Evolutionary conservation across 2,113 vertebrate genomes (phyloP).

Genomic region (Terrapene triunguis): DNA sequence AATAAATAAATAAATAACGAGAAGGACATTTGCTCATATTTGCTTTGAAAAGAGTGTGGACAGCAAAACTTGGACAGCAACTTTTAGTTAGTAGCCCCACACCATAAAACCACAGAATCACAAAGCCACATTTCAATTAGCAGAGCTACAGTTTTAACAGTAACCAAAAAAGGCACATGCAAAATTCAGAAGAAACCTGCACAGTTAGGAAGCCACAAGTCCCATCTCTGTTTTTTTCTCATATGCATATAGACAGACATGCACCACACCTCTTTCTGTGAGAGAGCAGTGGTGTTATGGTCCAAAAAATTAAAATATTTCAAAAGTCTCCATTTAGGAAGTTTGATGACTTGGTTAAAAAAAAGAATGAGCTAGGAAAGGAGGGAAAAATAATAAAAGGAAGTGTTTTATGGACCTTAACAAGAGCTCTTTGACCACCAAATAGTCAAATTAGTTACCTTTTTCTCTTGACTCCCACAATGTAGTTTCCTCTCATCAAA

Average conservation of each 20-base stretch:
- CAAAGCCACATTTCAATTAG: neutral
- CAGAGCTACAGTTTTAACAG: neutral
- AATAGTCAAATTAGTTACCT: constrained; percentile 66
- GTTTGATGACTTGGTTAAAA: neutral
- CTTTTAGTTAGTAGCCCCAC: neutral
- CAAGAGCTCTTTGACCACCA: too few species aligned
- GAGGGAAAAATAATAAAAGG: neutral
- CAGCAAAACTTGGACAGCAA: neutral
- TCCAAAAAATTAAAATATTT: neutral
- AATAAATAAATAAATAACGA: neutral
- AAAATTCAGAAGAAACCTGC: neutral
- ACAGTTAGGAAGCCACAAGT: neutral
- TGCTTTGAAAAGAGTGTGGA: neutral
- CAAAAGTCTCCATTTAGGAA: neutral
- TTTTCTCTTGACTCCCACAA: constrained; percentile 75
- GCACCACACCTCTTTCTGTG: accelerated
- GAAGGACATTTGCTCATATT: neutral
- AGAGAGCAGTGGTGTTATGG: neutral
- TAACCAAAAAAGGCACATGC: neutral
- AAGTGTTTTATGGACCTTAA: neutral
- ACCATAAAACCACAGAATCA: neutral
- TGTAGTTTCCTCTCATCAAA: constrained; percentile 74
- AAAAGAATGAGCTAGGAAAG: neutral
- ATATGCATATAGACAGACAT: neutral
- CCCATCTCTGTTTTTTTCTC: neutral